Base-by-base conservation (phyloP, 2,888 invertebrate genomes). In the Volucella inflata region DNA sequence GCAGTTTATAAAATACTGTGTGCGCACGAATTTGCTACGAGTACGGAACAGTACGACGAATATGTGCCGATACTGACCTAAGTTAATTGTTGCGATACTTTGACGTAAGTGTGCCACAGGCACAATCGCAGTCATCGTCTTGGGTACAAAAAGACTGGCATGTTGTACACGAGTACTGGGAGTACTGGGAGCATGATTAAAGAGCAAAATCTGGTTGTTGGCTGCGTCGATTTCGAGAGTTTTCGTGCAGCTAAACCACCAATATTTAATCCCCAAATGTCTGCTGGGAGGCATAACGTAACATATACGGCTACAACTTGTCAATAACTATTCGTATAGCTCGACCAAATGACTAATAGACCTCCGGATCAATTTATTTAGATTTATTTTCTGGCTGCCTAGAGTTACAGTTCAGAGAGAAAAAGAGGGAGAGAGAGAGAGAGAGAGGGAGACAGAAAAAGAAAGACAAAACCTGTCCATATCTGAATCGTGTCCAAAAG, bases 61-160 rank as follows among this genome's bases (percentile, higher is more conserved):
- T 76, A 36, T 67, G 36, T 62, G 82, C 64, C 78, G 67, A 78
- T 78, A 83, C 82, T 83, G 82, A 83, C 82, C 82, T 83, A 83
- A 72, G 55, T 78, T 83, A 83, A 83, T 78, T 77, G 67, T 78
- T 74, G 71, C 38, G 67, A 60, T 57, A 57, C 59, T 42, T 16
- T 60, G 16, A 36, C 8, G 42, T 50, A 75, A 75, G 75, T 75
- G 75, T 75, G 75, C 75, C 65, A 59, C 57, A 55, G 55, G 16
- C 53, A 38, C 16, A 72, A 42, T 40, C 71, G n/a, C 16, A 10
- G 42, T 6, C 10, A 11, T 46, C 16, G 21, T 51, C 17, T 55
- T 36, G 40, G 4, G 21, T 70, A 48, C 16, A 57, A 8, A 46
- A 50, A 62, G 53, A 40, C 42, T 36, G n/a, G 42, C 48, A 62